Percentiles rank a stretch among this genome's conserved stretches.
These are phyloP conservation scores for Cancer borealis DNA, from an alignment of 2,888 invertebrate genomes.

Conservation along the genomic window DNA sequence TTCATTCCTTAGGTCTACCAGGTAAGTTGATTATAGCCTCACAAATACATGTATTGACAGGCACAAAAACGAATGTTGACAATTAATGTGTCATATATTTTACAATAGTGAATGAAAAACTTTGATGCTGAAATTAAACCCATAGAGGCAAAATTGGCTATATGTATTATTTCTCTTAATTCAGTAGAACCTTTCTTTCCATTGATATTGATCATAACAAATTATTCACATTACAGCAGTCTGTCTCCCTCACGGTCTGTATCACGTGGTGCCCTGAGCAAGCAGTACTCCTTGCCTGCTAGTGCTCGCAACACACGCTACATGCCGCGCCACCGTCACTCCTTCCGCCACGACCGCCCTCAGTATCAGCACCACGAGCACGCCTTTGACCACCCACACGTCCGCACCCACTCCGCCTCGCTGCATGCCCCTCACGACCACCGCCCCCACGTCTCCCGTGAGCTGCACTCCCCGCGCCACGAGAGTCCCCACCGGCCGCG, in stretches of 20 bases:
- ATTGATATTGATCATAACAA: not conserved
- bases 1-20: too few relatives aligned
- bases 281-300: conserved; percentile 72
- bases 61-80: not conserved
- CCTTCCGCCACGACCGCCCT: conserved; percentile 74
- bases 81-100: not conserved
- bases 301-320: conserved; percentile 71
- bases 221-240: conserved; percentile 46
- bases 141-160: not conserved
- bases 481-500: conserved; percentile 70
- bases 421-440: conserved; percentile 73
- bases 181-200: not conserved
- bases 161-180: not conserved
- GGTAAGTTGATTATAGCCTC: too few relatives aligned
- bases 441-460: conserved; percentile 68
- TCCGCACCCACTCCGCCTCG: conserved; percentile 71
- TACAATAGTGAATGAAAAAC: not conserved
- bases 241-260: conserved; percentile 60
- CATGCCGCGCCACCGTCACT: conserved; percentile 73
- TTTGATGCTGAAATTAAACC: not conserved
- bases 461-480: conserved; percentile 70
- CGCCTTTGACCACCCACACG: conserved; percentile 72
- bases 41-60: not conserved
- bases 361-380: conserved; percentile 69
- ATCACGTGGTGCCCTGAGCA: conserved; percentile 67